Evolutionary conservation across 2,888 invertebrate genomes (phyloP).

Genomic region (Pammene fasciana): DNA sequence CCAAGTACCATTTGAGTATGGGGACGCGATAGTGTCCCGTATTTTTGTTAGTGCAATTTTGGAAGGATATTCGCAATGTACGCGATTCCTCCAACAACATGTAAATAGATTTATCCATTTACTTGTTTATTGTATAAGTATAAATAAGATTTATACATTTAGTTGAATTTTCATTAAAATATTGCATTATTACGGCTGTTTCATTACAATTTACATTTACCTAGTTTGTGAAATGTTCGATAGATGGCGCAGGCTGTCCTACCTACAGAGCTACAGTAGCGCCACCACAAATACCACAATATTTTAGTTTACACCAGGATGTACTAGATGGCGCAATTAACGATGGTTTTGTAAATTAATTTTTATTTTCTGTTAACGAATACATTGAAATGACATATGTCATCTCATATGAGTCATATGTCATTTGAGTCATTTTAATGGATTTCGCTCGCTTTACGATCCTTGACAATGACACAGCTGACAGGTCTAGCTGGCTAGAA

Average conservation of each 20-base stretch:
- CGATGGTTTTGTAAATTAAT: not conserved
- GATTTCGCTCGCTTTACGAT: too few relatives aligned
- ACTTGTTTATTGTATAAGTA: constrained; percentile 80
- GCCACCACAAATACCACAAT: not conserved
- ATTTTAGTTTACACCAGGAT: not conserved
- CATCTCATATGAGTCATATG: too few relatives aligned
- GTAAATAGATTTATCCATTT: constrained; percentile 75
- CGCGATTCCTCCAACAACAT: constrained; percentile 61
- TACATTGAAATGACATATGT: too few relatives aligned
- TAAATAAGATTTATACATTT: constrained; percentile 84
- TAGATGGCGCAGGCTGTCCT: constrained; percentile 26
- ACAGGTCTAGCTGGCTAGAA: constrained; percentile 16
- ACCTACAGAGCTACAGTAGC: constrained; percentile 3
- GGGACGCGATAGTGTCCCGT: constrained; percentile 58
- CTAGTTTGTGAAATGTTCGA: not conserved
- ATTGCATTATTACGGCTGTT: constrained; percentile 48
- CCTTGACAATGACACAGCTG: not conserved
- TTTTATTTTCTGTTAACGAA: constrained; percentile 11
- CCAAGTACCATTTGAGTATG: constrained; percentile 54
- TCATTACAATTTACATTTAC: not conserved
- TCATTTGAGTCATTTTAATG: too few relatives aligned
- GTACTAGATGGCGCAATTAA: constrained; percentile 25
- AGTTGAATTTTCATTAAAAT: constrained; percentile 83
- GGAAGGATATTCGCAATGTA: constrained; percentile 54
- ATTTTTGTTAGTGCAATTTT: constrained; percentile 81